A percentile compares a stretch with the other conserved stretches of the same genome.
phyloP scores from a whole-genome alignment of 2,113 vertebrate genomes.

The Casuarius casuarius region DNA sequence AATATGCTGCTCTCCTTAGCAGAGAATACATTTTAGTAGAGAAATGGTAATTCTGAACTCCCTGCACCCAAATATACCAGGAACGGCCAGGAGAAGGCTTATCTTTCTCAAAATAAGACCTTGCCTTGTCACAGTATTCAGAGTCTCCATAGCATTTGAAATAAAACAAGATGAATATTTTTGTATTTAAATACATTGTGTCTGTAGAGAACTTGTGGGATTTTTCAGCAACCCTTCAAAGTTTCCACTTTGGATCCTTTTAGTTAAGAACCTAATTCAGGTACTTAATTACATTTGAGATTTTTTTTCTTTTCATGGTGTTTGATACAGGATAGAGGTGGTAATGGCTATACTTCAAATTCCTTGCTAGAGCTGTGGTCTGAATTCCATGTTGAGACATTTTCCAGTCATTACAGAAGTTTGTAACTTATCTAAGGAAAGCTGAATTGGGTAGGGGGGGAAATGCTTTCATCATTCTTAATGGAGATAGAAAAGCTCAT shows the following conservation, averaged over 20 bases:
- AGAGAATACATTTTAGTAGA: background rate
- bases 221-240: background rate
- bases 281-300: background rate
- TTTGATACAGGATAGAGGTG: background rate
- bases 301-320: background rate
- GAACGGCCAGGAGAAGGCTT: background rate
- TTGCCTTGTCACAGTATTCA: background rate
- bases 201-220: background rate
- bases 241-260: background rate
- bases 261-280: background rate
- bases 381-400: background rate
- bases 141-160: background rate
- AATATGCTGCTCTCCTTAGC: background rate
- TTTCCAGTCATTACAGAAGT: background rate
- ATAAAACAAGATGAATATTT: background rate
- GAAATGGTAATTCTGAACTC: background rate
- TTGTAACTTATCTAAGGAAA: background rate
- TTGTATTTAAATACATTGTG: background rate
- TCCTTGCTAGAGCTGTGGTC: background rate
- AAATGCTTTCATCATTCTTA: background rate
- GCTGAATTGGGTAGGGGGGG: background rate
- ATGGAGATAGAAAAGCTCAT: background rate
- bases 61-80: background rate
- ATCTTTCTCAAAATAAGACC: background rate
- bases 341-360: background rate